Conservation (phyloP, 2,888 invertebrate genomes). For the Polia nebulosa region DNA sequence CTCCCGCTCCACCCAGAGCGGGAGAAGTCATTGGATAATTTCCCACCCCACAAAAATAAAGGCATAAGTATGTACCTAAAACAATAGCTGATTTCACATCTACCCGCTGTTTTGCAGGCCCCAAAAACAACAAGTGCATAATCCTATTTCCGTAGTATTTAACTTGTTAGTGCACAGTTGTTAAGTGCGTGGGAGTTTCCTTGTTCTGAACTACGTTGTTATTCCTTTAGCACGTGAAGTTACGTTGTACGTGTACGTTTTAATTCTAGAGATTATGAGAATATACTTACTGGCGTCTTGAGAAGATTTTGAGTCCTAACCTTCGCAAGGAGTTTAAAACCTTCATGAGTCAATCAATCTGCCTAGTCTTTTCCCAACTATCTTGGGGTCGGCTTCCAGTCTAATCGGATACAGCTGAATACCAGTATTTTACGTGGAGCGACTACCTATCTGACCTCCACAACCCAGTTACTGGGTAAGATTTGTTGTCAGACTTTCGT, state of each 20-base stretch:
- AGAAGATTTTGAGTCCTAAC: background rate
- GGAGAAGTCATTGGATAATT: too few species aligned
- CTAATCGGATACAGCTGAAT: too few species aligned
- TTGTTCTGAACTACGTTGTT: conserved; percentile 54
- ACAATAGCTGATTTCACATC: background rate
- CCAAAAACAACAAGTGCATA: conserved; percentile 35
- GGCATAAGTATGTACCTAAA: too few species aligned
- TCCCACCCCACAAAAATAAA: too few species aligned
- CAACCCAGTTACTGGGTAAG: too few species aligned
- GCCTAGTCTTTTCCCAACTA: too few species aligned
- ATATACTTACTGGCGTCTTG: background rate
- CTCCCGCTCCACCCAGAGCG: too few species aligned
- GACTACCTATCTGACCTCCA: too few species aligned
- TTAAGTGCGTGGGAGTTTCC: conserved; percentile 44
- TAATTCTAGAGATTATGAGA: conserved; percentile 12
- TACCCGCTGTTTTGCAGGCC: conserved; percentile 47
- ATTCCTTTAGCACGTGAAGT: conserved; percentile 18
- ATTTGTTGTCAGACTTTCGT: too few species aligned
- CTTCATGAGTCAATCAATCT: too few species aligned
- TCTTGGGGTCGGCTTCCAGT: too few species aligned
- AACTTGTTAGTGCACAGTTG: conserved; percentile 52
- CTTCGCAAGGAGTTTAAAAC: background rate
- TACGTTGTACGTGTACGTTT: conserved; percentile 25
- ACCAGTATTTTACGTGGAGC: too few species aligned
- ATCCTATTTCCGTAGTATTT: conserved; percentile 46